Base-by-base conservation (phyloP, 2,797 vertebrate genomes). In the Telmatherina bonti region DNA sequence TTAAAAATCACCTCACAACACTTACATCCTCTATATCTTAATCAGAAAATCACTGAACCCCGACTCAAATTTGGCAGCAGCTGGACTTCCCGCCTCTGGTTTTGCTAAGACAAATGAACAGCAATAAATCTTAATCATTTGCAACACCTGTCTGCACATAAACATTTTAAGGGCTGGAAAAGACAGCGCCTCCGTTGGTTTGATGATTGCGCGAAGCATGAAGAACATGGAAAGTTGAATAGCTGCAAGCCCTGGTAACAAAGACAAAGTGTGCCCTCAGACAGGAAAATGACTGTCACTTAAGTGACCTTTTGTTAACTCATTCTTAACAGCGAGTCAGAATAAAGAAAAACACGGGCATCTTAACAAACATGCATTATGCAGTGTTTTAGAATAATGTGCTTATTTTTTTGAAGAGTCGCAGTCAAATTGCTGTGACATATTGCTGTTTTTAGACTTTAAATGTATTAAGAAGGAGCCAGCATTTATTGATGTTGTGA, bases 121-220 rank as follows among this genome's bases (percentile, higher is more conserved):
- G 83, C 88, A 62, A 90, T 91, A 84, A 81, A 93, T 92, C 88
- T 88, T 90, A 85, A 91, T 91, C 79, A 85, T 82, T 83, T 81
- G 74, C 80, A 30, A 74, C 84, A 76, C 78, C 76, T 78, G 83
- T 79, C 78, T 78, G 71, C 30, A 7, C 82, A 79, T 88, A 83
- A 87, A 85, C 85, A 85, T 75, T 81, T 80, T 49, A 88, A 88
- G 79, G 74, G 85, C 83, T 12, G 77, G 65, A 55, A 71, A 70
- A 59, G 47, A 54, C 77, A 51, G 31, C 61, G 70, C 78, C 53
- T 59, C 68, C 12, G 4, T 62, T 18, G 78, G 77, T 78, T 89
- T 77, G 64, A 86, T 79, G 87, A 86, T 79, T 54, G 76, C 26
- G 67, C 38, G 73, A 86, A 85, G 86, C 86, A 83, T 82, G 83